Evolutionary conservation across 1,140 invertebrate species (phyloP), one percentile per base, ranked within the genome.

Genomic region (Drosophila subpulchrella): DNA sequence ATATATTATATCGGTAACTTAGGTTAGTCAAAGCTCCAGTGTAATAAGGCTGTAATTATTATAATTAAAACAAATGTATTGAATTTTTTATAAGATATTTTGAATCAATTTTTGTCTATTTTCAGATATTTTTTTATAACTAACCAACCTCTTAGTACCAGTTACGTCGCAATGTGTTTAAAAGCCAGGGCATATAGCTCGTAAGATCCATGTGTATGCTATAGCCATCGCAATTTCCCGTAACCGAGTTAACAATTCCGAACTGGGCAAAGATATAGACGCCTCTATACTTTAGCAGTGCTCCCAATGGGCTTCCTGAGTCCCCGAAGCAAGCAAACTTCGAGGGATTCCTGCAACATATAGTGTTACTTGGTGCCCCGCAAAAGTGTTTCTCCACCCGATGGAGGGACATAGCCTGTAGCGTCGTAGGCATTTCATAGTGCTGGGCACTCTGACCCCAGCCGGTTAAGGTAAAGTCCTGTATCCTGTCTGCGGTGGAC

Each of bases 191-290:
- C 20, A 36, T 27, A 30, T 60, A 39, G n/a, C 54, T 50, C 20
- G 27, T 17, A 1, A 60, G 30, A n/a, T 60, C 58, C 48, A 30
- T 38, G 17, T 17, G 55, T 13, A 24, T 55, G 58, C 48, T 3
- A 27, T 39, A 60, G 4, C 48, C 58, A 39, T 60, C 32, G 11
- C 58, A 60, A 4, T 60, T 39, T 2, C 50, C 58, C 4, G 58
- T 30, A 0, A 39, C 58, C 0, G 20, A 56, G n/a, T n/a, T 61
- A 7, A 32, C 12, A 13, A 61, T 15, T 6, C 58, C 58, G 4
- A 56, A 56, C 7, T 61, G 48, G 17, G 12, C 48, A 55, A 17
- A 56, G 8, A 59, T 30, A 4, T 11, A 15, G 13, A 1, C 12
- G 7, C 6, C 30, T 11, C 6, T 24, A 20, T 56, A 56, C 1